Percentiles rank a stretch among this genome's conserved stretches.
Conservation (phyloP, 1,140 invertebrate species). For the Leptoteleia sp. region DNA sequence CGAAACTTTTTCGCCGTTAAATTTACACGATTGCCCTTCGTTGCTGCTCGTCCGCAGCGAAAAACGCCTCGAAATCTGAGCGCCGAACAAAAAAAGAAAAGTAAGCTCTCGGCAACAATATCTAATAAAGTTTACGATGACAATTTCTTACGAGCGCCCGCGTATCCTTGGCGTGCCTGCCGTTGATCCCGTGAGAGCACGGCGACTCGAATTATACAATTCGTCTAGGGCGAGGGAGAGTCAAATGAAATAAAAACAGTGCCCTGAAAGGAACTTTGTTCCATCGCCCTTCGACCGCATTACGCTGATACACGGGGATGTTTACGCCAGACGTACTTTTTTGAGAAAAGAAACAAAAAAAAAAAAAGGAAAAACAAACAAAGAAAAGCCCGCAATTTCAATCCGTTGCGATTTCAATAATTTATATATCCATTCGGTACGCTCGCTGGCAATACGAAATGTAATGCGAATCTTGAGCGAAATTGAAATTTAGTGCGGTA, state of each 20-base stretch:
- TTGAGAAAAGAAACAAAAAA: too few relatives aligned
- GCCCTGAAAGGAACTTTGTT: slow-evolving; percentile 64
- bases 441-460: neutral
- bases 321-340: slow-evolving; percentile 56
- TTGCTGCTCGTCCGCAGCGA: neutral
- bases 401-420: slow-evolving; percentile 17
- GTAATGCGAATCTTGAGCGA: too few relatives aligned
- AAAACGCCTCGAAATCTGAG: slow-evolving; percentile 38
- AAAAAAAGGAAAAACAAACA: too few relatives aligned
- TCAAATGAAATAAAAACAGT: slow-evolving; percentile 72
- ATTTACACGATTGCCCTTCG: slow-evolving; percentile 16
- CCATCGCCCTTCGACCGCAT: slow-evolving; percentile 41
- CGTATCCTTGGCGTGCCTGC: slow-evolving; percentile 20
- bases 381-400: too few relatives aligned
- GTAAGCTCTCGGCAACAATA: slow-evolving; percentile 20
- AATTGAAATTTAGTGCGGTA: too few relatives aligned
- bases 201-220: slow-evolving; percentile 74
- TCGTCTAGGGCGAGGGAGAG: slow-evolving; percentile 64
- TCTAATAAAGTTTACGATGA: slow-evolving; percentile 61
- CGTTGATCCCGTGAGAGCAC: slow-evolving; percentile 70
- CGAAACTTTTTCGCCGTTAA: slow-evolving; percentile 29
- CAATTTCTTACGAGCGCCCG: slow-evolving; percentile 37
- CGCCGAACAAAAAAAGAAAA: slow-evolving; percentile 26
- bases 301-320: slow-evolving; percentile 33
- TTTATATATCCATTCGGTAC: slow-evolving; percentile 2